These are phyloP conservation scores for Mus spretus DNA, from an alignment of 2,797 vertebrate species.

Conservation along the genomic window DNA sequence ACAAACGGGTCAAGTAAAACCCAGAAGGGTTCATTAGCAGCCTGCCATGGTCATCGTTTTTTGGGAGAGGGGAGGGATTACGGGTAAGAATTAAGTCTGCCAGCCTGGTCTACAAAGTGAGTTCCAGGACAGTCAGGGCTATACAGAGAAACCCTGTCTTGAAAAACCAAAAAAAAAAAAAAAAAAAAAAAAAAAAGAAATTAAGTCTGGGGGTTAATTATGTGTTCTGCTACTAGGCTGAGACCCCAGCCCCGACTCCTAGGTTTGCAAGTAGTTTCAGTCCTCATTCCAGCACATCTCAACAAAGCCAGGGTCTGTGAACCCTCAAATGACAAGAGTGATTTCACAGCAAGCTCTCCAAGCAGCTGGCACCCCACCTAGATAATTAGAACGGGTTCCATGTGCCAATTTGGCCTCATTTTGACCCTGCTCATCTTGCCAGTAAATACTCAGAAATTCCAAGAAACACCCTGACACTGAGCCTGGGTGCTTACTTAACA, in stretches of 20 bases:
- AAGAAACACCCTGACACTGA: constrained; percentile 20
- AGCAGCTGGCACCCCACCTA: neutral
- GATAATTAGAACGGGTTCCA: constrained; percentile 13
- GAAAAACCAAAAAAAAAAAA: too few relatives aligned
- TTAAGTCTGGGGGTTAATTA: neutral
- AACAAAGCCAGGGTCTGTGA: neutral
- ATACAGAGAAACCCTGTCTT: too few relatives aligned
- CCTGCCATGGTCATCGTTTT: neutral
- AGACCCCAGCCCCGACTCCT: neutral
- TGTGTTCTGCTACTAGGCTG: too few relatives aligned
- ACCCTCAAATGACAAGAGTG: neutral
- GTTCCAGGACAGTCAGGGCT: too few relatives aligned
- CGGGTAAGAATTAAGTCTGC: neutral
- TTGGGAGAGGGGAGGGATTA: neutral
- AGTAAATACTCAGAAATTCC: neutral
- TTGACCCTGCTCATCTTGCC: neutral
- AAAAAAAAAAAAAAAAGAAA: too few relatives aligned
- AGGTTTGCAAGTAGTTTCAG: neutral
- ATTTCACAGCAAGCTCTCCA: neutral
- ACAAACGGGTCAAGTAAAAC: neutral
- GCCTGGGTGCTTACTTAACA: neutral
- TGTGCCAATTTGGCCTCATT: neutral
- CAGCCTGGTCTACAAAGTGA: too few relatives aligned
- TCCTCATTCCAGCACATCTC: neutral
- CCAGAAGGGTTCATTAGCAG: neutral